Conservation (phyloP, 2,113 vertebrate species). For the Pluvialis apricaria region DNA sequence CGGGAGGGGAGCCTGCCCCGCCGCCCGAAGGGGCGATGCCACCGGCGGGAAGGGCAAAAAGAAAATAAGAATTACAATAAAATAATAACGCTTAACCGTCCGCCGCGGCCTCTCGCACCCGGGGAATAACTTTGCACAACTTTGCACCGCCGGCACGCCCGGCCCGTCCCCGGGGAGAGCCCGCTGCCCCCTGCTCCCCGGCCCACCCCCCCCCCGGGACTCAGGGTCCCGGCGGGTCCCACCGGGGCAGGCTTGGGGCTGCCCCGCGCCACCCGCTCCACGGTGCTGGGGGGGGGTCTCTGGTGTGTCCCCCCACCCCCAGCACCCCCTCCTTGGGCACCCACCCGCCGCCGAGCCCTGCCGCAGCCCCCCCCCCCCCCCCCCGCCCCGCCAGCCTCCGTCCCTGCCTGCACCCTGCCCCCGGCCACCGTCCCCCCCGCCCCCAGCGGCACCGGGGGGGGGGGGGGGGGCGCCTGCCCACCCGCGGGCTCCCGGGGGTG, state of each 20-base stretch:
- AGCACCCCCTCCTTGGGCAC: neutral
- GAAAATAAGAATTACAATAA: neutral
- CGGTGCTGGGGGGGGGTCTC: neutral
- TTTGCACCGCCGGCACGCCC: neutral
- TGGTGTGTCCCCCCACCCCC: neutral
- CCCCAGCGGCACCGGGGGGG: neutral
- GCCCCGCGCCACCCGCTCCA: neutral
- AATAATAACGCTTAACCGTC: neutral
- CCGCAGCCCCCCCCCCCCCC: neutral
- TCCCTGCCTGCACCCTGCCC: neutral
- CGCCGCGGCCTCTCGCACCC: neutral
- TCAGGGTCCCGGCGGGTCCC: no score
- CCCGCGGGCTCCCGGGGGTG: neutral
- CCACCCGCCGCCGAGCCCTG: neutral
- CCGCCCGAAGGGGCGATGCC: neutral
- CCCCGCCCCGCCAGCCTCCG: neutral
- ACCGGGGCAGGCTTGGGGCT: neutral
- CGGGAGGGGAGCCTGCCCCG: constrained; percentile 10
- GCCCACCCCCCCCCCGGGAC: neutral
- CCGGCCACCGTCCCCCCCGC: neutral
- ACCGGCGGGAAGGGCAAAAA: neutral
- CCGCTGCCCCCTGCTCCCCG: neutral
- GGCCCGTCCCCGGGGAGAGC: neutral
- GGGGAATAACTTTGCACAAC: constrained; percentile 45
- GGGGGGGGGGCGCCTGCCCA: no score